Percentiles rank a stretch among this genome's conserved stretches.
Evolutionary conservation across 2,113 vertebrate genomes (phyloP).

Genomic region (Aphyosemion australe): DNA sequence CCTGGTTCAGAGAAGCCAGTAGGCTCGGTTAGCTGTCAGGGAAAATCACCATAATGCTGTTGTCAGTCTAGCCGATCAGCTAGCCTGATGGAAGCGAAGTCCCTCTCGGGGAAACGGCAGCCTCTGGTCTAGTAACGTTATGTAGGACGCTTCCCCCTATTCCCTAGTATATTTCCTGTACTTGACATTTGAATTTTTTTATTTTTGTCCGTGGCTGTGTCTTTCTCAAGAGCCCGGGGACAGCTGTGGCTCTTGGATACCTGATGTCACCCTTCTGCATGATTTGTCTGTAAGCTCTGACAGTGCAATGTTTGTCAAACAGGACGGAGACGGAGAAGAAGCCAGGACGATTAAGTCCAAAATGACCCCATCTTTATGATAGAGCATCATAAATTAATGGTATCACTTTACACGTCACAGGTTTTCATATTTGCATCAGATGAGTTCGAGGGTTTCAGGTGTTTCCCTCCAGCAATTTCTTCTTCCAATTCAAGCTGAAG

Average conservation of each 20-base stretch:
- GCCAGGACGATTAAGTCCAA: slow-evolving; percentile 34
- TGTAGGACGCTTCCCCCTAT: slow-evolving; percentile 58
- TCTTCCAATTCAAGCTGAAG: slow-evolving; percentile 1
- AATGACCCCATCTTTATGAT: slow-evolving; percentile 12
- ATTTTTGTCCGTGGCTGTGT: slow-evolving; percentile 51
- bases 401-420: background rate
- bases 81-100: slow-evolving; percentile 55
- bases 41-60: slow-evolving; percentile 72
- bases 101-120: slow-evolving; percentile 63
- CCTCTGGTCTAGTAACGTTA: slow-evolving; percentile 72
- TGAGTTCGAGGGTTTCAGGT: background rate
- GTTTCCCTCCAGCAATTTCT: slow-evolving; percentile 10
- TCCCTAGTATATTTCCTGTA: slow-evolving; percentile 53
- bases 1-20: slow-evolving; percentile 61
- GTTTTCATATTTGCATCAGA: background rate
- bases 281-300: slow-evolving; percentile 62
- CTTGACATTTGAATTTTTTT: slow-evolving; percentile 69
- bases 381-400: background rate
- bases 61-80: slow-evolving; percentile 72
- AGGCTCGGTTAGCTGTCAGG: slow-evolving; percentile 73
- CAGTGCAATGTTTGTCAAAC: slow-evolving; percentile 65
- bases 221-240: slow-evolving; percentile 72
- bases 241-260: slow-evolving; percentile 73
- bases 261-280: slow-evolving; percentile 79
- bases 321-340: slow-evolving; percentile 34